Evolutionary conservation across 2,888 invertebrate species (phyloP).

Genomic region (Loripinus fragilis): DNA sequence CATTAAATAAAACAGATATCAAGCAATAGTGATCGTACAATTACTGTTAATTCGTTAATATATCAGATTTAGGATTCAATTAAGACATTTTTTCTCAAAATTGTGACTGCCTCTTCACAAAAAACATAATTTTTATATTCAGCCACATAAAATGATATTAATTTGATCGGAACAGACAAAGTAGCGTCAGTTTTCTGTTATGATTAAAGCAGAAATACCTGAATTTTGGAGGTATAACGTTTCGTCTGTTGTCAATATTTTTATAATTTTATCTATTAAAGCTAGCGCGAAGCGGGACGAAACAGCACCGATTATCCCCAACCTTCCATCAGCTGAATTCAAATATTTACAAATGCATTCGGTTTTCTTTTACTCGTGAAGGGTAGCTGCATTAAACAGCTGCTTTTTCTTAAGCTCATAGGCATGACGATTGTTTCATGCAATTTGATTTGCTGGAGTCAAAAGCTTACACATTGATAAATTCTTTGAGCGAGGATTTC

Average conservation of each 20-base stretch:
- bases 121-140: neutral
- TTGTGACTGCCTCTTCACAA: neutral
- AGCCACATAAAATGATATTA: constrained; percentile 3
- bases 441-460: too few species aligned
- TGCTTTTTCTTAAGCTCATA: too few species aligned
- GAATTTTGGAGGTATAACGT: neutral
- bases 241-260: neutral
- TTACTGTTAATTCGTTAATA: neutral
- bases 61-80: constrained; percentile 11
- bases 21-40: neutral
- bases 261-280: neutral
- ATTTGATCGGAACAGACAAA: constrained; percentile 11
- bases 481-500: too few species aligned
- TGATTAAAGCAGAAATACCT: neutral
- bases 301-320: neutral
- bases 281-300: constrained; percentile 5
- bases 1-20: neutral
- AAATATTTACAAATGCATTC: too few species aligned
- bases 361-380: too few species aligned
- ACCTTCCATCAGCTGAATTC: too few species aligned
- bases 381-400: too few species aligned
- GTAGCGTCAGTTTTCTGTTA: neutral
- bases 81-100: constrained; percentile 15
- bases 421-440: too few species aligned
- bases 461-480: too few species aligned